Base-by-base conservation (phyloP, 2,113 vertebrate species). In the Gasterosteus nipponicus region DNA sequence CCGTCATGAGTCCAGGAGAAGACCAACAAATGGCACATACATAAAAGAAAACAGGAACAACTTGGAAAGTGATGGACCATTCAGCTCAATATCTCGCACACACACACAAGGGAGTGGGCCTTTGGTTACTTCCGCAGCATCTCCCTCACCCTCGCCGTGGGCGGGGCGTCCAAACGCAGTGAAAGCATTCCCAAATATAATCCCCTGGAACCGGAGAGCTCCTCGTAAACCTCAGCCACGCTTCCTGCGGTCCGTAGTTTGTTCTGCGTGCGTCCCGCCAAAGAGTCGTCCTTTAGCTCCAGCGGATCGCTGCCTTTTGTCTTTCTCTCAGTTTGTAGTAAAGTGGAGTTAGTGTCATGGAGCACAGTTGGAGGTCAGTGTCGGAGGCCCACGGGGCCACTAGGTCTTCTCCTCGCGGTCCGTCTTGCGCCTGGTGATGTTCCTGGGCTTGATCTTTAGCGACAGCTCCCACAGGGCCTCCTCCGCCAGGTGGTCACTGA, bases 391-490 rank as follows among this genome's bases (percentile, higher is more conserved):
- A 10, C 10, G 1, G 62, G 62, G 76, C 54, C 49, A 65, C 77
- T 98, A 99, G 91, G 96, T 98, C 82, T 99, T 99, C 91, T 99
- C 97, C 53, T 99, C 97, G 0, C 97, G 94, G 18, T 99, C 97
- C 33, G 97, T 99, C 86, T 96, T 97, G 64, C 97, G 94, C 69
- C 97, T 89, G 0, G 95, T 92, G 61, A 99, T 96, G 93, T 98
- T 98, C 22, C 97, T 93, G 11, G 98, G 98, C 75, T 99, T 99
- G 91, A 99, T 99, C 92, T 99, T 99, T 77, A 99, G 94, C 16
- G 98, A 99, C 49, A 99, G 95, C 86, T 99, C 98, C 98, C 98
- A 99, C 29, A 99, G 84, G 5, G 98, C 98, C 91, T 99, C 98
- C 91, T 99, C 98, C 0, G 98, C 98, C 87, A 99, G 93, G 92